Evolutionary conservation across 2,113 vertebrate genomes (phyloP), one percentile per base, ranked within the genome.

Genomic region (Mesoclemmys tuberculata): DNA sequence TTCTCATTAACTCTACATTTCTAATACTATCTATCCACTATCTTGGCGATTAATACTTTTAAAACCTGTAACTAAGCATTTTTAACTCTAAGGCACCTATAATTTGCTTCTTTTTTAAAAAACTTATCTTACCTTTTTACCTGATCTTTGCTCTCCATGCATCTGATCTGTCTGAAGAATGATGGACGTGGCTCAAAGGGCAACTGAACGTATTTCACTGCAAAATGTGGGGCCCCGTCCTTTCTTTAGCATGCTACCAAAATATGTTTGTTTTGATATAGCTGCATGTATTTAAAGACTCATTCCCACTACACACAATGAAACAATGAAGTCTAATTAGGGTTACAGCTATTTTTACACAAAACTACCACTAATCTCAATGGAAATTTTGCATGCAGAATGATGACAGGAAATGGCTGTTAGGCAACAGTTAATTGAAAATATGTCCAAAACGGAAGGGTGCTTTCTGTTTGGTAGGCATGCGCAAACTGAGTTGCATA

Each of bases 311-410:
- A 93, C 38, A 71, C 14, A 77, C 96, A 92, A 92, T 0, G 0
- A 96, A 91, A 80, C 55, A 18, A 48, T 89, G 88, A 92, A 16
- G 78, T 89, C 83, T 86, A 8, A 86, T 90, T 92, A 41, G 92
- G 80, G 83, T 89, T 74, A 93, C 87, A 24, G 85, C 44, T 94
- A 82, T 78, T 93, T 95, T 95, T 95, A 92, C 83, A 71, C 4
- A 2, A 95, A 95, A 80, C 74, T 91, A 75, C 89, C 71, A 82
- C 1, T 0, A 64, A 92, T 90, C 95, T 90, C 74, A 91, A 14
- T 48, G n/a, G 82, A 78, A 94, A 68, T 1, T 2, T 2, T 82
- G 49, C 56, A 91, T 0, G 1, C 9, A 58, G 85, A 96, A 95
- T 22, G 64, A 83, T 1, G 2, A 89, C 91, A 91, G 49, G 41